A percentile compares a stretch with the other conserved stretches of the same genome.
Evolutionary conservation across 2,888 invertebrate species (phyloP).

Genomic region (Pocota personata): DNA sequence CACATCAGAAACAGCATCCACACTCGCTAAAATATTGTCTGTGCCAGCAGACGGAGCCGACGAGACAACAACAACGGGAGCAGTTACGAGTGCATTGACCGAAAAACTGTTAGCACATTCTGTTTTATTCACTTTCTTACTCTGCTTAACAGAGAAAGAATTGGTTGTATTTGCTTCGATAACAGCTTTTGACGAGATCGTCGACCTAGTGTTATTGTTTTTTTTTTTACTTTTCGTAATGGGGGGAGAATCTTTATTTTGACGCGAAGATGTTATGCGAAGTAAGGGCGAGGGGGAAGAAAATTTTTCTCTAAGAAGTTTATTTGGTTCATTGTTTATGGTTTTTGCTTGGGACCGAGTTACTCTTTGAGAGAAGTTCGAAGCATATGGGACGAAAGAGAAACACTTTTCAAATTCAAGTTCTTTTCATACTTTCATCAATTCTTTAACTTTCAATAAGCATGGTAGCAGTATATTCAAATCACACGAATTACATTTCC

Average conservation of each 20-base stretch:
- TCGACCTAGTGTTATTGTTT: no score
- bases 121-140: background rate
- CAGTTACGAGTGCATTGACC: background rate
- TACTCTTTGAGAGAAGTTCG: background rate
- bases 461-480: background rate
- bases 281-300: background rate
- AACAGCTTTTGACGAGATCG: no score
- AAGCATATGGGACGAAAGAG: background rate
- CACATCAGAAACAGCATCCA: no score
- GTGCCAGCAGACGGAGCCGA: no score
- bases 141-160: background rate
- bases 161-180: background rate
- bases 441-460: background rate
- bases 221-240: no score
- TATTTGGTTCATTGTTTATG: background rate
- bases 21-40: no score
- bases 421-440: background rate
- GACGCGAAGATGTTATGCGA: background rate
- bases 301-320: no score
- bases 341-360: background rate
- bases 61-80: no score
- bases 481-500: background rate
- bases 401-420: background rate
- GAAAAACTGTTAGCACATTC: background rate
- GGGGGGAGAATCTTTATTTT: background rate